Evolutionary conservation across 2,113 vertebrate genomes (phyloP), one percentile per base, ranked within the genome.

Genomic region (Proteles cristata): DNA sequence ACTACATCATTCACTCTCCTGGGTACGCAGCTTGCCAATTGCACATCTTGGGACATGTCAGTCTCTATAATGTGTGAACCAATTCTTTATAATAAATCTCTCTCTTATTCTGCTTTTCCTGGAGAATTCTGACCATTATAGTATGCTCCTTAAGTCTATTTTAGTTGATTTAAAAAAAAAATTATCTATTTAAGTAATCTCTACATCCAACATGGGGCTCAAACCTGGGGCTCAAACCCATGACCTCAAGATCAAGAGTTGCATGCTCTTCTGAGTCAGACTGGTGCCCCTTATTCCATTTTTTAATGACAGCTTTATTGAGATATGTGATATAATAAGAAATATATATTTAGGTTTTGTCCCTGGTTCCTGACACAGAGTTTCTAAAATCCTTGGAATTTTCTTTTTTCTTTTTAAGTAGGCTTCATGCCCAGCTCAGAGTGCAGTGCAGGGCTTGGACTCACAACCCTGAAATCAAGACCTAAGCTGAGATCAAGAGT

Each of bases 31-130:
- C 25, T 93, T 68, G 25, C 35, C 63, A 74, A 43, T 39, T 69
- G 35, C 48, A 33, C 31, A 58, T 35, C 33, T 73, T 65, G 58
- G 55, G 58, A 83, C 31, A 35, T 55, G n/a, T 69, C 23, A 76
- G 35, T 26, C 35, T 88, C 90, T 31, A 39, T 83, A 76, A 82
- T 17, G 3, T 21, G 9, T 55, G 33, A 31, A 23, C 19, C 53
- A 95, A 63, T 88, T 96, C 26, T 31, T 88, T 92, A 33, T 11
- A 55, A 43, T n/a, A 90, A 71, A 45, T 92, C 21, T 76, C 79
- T 69, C 66, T 93, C 55, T 21, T 76, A 48, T 77, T 93, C 43
- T 96, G 16, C 82, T 96, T 93, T 66, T 86, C 48, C 48, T 92
- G 68, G 33, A 82, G 26, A 92, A 77, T 14, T 4, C 6, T 93